A percentile compares a stretch with the other conserved stretches of the same genome.
These are phyloP conservation scores for Melinaea menophilus DNA, from an alignment of 2,888 invertebrate genomes.

Conservation along the genomic window DNA sequence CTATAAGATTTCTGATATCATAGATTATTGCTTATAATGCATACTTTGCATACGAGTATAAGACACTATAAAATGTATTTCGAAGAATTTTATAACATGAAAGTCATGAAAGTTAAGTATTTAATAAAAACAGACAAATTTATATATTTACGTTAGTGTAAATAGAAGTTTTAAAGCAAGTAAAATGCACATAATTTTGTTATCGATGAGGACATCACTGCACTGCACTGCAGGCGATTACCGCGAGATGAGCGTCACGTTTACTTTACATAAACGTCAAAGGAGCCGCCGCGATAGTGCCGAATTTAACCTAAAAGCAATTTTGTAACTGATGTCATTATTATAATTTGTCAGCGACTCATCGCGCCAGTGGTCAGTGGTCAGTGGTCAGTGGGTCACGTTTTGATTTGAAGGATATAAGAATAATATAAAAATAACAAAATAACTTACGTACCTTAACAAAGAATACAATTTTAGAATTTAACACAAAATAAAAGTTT, in stretches of 20 bases:
- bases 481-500: no score
- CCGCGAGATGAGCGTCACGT: conserved; percentile 50
- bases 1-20: conserved; percentile 17
- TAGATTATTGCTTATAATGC: conserved; percentile 8
- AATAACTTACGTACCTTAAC: no score
- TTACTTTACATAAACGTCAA: conserved; percentile 66
- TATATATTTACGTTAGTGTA: no score
- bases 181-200: not conserved
- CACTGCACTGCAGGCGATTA: conserved; percentile 23
- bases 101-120: no score
- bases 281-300: conserved; percentile 52
- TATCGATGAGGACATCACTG: conserved; percentile 26
- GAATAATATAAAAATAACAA: no score
- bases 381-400: conserved; percentile 4
- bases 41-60: not conserved
- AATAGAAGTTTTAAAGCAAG: no score
- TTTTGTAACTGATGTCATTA: conserved; percentile 31
- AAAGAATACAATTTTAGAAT: no score
- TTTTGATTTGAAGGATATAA: not conserved
- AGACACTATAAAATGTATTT: not conserved
- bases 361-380: not conserved
- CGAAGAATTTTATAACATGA: conserved; percentile 1
- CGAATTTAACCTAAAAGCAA: conserved; percentile 55
- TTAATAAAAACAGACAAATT: no score
- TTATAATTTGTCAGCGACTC: not conserved